Conservation (phyloP, 2,113 vertebrate genomes). For the Euleptes europaea region DNA sequence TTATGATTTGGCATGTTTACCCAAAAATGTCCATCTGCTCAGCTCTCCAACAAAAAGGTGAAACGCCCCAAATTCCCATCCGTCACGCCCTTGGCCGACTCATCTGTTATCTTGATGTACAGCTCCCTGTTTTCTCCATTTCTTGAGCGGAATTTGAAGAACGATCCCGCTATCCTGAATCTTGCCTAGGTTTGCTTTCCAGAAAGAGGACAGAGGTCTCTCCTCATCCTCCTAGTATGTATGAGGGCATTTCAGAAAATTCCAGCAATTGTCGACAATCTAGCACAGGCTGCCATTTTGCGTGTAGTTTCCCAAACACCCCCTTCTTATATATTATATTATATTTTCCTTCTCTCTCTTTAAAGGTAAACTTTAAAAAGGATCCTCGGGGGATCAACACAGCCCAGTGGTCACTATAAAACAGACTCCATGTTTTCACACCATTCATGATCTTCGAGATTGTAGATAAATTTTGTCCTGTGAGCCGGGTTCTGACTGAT, state of each 20-base stretch:
- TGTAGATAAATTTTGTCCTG: constrained; percentile 99
- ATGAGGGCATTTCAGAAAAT: background rate
- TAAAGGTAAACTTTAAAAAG: constrained; percentile 73
- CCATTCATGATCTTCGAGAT: constrained; percentile 94
- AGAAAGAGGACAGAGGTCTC: constrained; percentile 61
- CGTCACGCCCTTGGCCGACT: constrained; percentile 44
- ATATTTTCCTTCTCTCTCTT: constrained; percentile 38
- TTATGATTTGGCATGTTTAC: background rate
- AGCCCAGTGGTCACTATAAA: constrained; percentile 84
- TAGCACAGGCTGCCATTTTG: background rate
- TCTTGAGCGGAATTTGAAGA: background rate
- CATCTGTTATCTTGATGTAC: constrained; percentile 46
- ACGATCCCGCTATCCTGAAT: constrained; percentile 53
- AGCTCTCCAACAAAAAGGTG: constrained; percentile 44
- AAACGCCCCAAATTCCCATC: constrained; percentile 41
- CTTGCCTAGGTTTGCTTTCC: constrained; percentile 58
- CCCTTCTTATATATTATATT: constrained; percentile 13
- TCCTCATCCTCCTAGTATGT: background rate
- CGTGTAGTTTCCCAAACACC: background rate
- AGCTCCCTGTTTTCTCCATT: constrained; percentile 32
- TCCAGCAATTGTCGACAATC: background rate
- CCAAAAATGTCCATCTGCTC: constrained; percentile 44
- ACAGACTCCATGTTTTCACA: constrained; percentile 99
- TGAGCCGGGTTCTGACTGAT: constrained; percentile 80
- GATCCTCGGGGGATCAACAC: constrained; percentile 65